Evolutionary conservation across 1,140 invertebrate genomes (phyloP).

Genomic region (Cotesia chilonis): DNA sequence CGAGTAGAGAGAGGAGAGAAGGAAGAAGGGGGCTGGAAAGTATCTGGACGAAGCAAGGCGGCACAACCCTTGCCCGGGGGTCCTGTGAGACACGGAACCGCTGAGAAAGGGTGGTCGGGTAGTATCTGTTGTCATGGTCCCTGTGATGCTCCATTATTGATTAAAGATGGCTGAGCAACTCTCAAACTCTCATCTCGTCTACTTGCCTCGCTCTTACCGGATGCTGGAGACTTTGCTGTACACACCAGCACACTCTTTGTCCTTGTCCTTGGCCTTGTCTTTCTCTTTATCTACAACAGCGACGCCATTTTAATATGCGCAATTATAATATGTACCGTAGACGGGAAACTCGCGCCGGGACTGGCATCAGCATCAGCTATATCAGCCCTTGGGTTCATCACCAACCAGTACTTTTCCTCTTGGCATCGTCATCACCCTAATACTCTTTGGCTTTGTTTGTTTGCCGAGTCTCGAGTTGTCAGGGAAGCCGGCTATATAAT

Average conservation of each 20-base stretch:
- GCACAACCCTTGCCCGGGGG: slow-evolving; percentile 49
- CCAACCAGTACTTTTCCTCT: slow-evolving; percentile 24
- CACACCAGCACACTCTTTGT: too few species aligned
- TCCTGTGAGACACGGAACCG: slow-evolving; percentile 51
- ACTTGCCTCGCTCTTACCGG: slow-evolving; percentile 23
- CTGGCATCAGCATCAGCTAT: slow-evolving; percentile 23
- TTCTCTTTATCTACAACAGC: slow-evolving; percentile 16
- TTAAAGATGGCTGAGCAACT: slow-evolving; percentile 63
- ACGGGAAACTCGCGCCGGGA: slow-evolving; percentile 34
- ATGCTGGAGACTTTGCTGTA: slow-evolving; percentile 37
- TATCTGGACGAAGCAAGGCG: slow-evolving; percentile 21
- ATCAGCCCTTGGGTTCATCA: slow-evolving; percentile 13
- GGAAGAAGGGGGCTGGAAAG: neutral
- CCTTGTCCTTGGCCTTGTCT: too few species aligned
- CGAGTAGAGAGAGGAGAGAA: neutral
- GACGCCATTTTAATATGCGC: slow-evolving; percentile 66
- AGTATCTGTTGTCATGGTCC: slow-evolving; percentile 64
- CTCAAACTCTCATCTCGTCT: slow-evolving; percentile 32
- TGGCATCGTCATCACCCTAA: slow-evolving; percentile 33
- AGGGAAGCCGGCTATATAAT: slow-evolving; percentile 56
- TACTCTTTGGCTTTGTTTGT: slow-evolving; percentile 54
- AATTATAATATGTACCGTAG: slow-evolving; percentile 61
- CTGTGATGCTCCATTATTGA: slow-evolving; percentile 65
- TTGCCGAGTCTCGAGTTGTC: slow-evolving; percentile 58
- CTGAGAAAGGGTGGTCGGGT: slow-evolving; percentile 56